Base-by-base conservation (phyloP, 2,113 vertebrate genomes). In the Camelus dromedarius region DNA sequence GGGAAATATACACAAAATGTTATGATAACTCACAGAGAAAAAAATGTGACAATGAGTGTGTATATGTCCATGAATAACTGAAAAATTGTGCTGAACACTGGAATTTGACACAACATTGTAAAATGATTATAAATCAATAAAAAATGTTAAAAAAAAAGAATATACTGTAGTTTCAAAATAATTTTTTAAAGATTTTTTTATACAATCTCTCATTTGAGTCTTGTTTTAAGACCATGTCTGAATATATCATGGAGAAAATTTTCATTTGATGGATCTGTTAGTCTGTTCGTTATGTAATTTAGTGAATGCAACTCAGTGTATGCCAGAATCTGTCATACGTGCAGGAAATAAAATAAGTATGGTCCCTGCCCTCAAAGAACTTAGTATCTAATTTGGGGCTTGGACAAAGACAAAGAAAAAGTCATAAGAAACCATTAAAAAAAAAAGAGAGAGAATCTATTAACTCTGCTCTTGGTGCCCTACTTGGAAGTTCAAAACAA, bases 401-500 rank as follows among this genome's bases (percentile, higher is more conserved):
- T 93, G 72, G 18, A 60, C 13, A 52, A 77, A 62, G 48, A 60
- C 28, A 81, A 62, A 56, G 6, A 32, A 2, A 69, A 80, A 60
- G 28, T 90, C 32, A 72, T 28, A 86, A 32, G 28, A 91, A 48
- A 72, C 22, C 16, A 64, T 91, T 67, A 24, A 56, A 76, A 89
- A 73, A 76, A 42, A 42, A 5, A 42, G 38, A 42, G 38, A 4
- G 26, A 19, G 54, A 75, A 69, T 2, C 6, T 73, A 35, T 94
- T 89, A 70, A 28, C 12, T 48, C 35, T 80, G 32, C 7, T 92
- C 38, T 80, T 56, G 32, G 1, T 46, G 85, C 0, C 46, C 30
- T 80, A 85, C 19, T 66, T 67, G 50, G 62, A 24, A 4, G 12
- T 66, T 95, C 70, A 83, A 84, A 97, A 66, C 24, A 88, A 87